Percentiles rank a stretch among this genome's conserved stretches.
Evolutionary conservation across 2,797 vertebrate species (phyloP).

Genomic region (Odontamblyopus rebecca): DNA sequence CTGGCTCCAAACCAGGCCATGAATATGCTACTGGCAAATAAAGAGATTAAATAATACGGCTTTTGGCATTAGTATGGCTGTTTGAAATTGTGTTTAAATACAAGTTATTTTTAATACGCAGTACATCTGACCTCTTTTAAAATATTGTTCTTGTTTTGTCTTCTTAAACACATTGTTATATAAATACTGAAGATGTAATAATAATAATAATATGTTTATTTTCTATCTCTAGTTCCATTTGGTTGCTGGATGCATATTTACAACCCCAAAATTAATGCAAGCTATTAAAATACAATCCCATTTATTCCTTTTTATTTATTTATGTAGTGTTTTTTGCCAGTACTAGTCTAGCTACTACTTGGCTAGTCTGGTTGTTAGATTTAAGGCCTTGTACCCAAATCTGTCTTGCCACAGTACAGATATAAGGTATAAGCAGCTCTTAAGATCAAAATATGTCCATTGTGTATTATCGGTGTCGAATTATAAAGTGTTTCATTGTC

Average conservation of each 20-base stretch:
- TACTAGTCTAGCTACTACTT: too few species aligned
- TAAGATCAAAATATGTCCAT: too few species aligned
- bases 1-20: background rate
- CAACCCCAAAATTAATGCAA: background rate
- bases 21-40: slow-evolving; percentile 16
- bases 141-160: background rate
- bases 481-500: too few species aligned
- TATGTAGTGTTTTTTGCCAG: too few species aligned
- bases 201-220: too few species aligned
- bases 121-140: background rate
- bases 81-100: background rate
- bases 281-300: background rate
- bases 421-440: too few species aligned
- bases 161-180: background rate
- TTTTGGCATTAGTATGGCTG: background rate
- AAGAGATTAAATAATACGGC: background rate
- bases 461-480: too few species aligned
- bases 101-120: background rate
- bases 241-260: background rate
- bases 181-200: background rate
- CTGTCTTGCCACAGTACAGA: too few species aligned
- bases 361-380: too few species aligned
- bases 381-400: too few species aligned
- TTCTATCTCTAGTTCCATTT: too few species aligned
- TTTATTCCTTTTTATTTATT: too few species aligned